phyloP scores from a whole-genome alignment of 2,888 invertebrate species.

The Drosophila aldrichi region DNA sequence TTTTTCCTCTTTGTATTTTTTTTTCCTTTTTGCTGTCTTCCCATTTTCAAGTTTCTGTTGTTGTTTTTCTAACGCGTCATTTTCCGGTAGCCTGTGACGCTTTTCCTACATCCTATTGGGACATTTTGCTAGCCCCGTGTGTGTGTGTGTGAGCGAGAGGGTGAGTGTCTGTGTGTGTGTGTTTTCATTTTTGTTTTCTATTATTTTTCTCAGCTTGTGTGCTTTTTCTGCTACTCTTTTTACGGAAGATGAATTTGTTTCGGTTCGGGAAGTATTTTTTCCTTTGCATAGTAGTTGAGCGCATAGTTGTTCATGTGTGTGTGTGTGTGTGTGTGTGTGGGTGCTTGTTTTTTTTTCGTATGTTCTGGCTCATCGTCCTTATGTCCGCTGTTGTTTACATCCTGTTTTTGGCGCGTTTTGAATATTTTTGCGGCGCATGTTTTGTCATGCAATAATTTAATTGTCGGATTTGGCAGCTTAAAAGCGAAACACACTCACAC shows the following conservation, averaged over 20 bases:
- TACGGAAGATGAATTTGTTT: slow-evolving; percentile 66
- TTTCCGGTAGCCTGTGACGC: slow-evolving; percentile 46
- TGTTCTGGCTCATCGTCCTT: slow-evolving; percentile 22
- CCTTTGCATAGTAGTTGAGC: slow-evolving; percentile 20
- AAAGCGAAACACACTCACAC: slow-evolving; percentile 40
- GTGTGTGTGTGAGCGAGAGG: too few species aligned
- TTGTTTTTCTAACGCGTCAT: slow-evolving; percentile 48
- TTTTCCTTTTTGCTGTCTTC: background rate
- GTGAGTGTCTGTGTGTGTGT: background rate
- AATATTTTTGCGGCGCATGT: slow-evolving; percentile 80
- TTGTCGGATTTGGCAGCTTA: slow-evolving; percentile 81
- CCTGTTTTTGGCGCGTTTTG: slow-evolving; percentile 79
- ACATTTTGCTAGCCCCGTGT: slow-evolving; percentile 30
- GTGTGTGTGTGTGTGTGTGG: slow-evolving; percentile 35
- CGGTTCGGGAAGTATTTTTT: slow-evolving; percentile 39
- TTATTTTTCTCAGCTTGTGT: slow-evolving; percentile 29
- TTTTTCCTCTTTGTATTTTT: background rate
- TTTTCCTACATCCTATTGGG: slow-evolving; percentile 38
- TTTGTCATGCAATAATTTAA: slow-evolving; percentile 81
- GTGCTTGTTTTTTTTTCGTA: slow-evolving; percentile 27
- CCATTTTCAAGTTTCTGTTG: background rate
- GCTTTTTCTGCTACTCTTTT: slow-evolving; percentile 34
- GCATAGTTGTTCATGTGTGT: slow-evolving; percentile 19
- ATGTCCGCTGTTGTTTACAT: slow-evolving; percentile 69
- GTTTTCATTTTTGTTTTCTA: slow-evolving; percentile 24